Evolutionary conservation across 2,113 vertebrate species (phyloP), one percentile per base, ranked within the genome.

Genomic region (Regulus satrapa): DNA sequence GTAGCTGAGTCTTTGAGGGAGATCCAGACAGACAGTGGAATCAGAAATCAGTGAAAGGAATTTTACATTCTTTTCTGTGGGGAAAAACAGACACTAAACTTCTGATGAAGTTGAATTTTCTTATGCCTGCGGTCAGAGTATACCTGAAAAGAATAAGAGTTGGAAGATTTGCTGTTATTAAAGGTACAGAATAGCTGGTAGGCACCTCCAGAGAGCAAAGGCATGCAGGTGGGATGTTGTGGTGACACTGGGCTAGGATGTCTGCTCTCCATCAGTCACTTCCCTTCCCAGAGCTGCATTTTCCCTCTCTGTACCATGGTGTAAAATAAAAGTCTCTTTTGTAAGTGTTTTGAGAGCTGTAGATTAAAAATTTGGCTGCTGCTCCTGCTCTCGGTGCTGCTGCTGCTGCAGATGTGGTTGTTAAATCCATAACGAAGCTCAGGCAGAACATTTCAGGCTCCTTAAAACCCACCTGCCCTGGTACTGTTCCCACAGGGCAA

Each of bases 361-460:
- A 54, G 49, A 55, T 94, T 73, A 69, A 62, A 85, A 68, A 24
- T 31, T 29, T 88, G 67, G 21, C 86, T 54, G 72, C 41, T 81
- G 55, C 55, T 86, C 21, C 32, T 48, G 34, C 69, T 86, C 58
- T 34, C 0, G 1, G 32, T 11, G 43, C 64, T 3, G 2, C 55
- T 3, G 2, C 55, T 71, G 69, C 46, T 48, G 71, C 72, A 52
- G 79, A 56, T 46, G 59, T 38, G 11, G 45, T 75, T 79, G 62
- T 94, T 78, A 89, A 97, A 91, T 52, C 48, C 49, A 75, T 74
- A 74, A 69, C 77, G 38, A 77, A 93, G 54, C 71, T 79, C 38
- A 29, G 49, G 34, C 77, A 80, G 54, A 76, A 40, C 29, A 11
- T 62, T 48, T 61, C 1, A 29, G 66, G 18, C 26, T 58, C 54